These are phyloP conservation scores for Mythimna loreyi DNA, from an alignment of 2,888 invertebrate genomes.

Conservation along the genomic window DNA sequence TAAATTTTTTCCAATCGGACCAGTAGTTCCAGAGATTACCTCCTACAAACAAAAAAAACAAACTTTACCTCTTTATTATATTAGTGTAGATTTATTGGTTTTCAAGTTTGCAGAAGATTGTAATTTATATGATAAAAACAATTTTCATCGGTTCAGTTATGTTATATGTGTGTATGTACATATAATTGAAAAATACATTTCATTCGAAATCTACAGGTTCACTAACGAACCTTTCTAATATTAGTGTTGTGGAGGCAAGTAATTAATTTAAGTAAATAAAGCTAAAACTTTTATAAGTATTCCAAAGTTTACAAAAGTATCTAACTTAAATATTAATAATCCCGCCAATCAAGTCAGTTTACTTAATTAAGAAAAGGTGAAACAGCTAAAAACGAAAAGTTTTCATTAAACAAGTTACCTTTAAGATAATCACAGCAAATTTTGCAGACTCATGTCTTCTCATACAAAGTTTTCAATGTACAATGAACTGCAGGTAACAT, in stretches of 20 bases:
- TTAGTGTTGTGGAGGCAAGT: neutral
- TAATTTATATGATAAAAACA: too few species aligned
- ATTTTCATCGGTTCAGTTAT: too few species aligned
- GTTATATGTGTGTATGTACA: too few species aligned
- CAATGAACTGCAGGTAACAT: conserved; percentile 76
- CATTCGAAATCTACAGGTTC: too few species aligned
- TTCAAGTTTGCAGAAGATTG: too few species aligned
- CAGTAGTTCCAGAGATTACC: too few species aligned
- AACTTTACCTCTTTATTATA: too few species aligned
- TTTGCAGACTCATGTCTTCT: conserved; percentile 68
- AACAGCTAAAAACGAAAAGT: conserved; percentile 51
- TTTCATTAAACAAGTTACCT: conserved; percentile 66
- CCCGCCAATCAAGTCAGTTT: conserved; percentile 3
- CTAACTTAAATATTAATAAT: conserved; percentile 11
- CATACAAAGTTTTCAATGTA: conserved; percentile 69
- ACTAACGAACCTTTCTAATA: neutral
- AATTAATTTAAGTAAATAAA: neutral
- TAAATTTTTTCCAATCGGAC: too few species aligned
- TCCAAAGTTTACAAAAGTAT: neutral
- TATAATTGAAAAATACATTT: too few species aligned
- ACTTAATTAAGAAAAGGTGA: conserved; percentile 44
- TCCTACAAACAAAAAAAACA: too few species aligned
- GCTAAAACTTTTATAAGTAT: neutral
- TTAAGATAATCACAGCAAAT: conserved; percentile 67
- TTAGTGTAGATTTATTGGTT: too few species aligned